Percentiles rank a stretch among this genome's conserved stretches.
Evolutionary conservation across 2,888 invertebrate genomes (phyloP).

Genomic region (Heliconius cydno): DNA sequence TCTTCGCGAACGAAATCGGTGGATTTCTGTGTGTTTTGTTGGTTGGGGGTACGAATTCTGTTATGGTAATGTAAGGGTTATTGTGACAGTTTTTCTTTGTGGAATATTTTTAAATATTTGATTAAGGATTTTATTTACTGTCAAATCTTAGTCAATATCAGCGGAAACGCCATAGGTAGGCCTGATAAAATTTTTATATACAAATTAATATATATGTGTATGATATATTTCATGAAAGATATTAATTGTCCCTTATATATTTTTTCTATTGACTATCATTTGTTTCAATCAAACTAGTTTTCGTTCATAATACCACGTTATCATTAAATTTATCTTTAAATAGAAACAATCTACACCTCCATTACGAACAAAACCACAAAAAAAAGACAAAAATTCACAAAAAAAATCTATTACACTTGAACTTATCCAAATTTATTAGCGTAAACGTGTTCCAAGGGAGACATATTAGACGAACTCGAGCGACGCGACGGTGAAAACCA

Average conservation of each 20-base stretch:
- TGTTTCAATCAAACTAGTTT: not conserved
- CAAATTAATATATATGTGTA: too few species aligned
- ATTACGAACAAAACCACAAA: not conserved
- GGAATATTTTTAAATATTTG: not conserved
- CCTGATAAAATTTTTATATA: too few species aligned
- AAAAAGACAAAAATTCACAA: not conserved
- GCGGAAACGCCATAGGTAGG: not conserved
- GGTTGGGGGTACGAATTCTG: slow-evolving; percentile 25
- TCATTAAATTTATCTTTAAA: not conserved
- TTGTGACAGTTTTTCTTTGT: slow-evolving; percentile 16
- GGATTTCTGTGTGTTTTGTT: slow-evolving; percentile 58
- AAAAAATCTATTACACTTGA: slow-evolving; percentile 14
- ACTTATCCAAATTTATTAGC: slow-evolving; percentile 44
- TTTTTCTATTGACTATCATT: not conserved
- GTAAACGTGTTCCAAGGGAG: slow-evolving; percentile 52
- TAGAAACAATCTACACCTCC: not conserved
- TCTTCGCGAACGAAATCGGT: slow-evolving; percentile 71
- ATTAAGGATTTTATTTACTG: not conserved
- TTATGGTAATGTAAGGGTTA: slow-evolving; percentile 25
- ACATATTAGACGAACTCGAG: slow-evolving; percentile 49
- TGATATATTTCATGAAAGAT: too few species aligned
- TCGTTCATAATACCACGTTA: not conserved
- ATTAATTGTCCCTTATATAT: too few species aligned
- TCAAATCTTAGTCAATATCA: too few species aligned
- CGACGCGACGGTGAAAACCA: slow-evolving; percentile 54